These are phyloP conservation scores for Agriotes lineatus DNA, from an alignment of 2,888 invertebrate species.

Conservation along the genomic window DNA sequence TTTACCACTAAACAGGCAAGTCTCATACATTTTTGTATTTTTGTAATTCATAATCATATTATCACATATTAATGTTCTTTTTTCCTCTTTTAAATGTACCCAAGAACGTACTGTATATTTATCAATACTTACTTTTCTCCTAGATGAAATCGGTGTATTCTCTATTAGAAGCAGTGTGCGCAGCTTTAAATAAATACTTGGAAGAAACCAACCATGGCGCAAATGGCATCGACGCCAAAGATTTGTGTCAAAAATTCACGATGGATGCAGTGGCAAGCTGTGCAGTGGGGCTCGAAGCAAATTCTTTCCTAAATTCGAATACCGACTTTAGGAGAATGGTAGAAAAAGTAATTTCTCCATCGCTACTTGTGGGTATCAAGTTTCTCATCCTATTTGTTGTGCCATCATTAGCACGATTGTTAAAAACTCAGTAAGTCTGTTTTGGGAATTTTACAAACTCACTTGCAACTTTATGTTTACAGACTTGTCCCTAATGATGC, in stretches of 20 bases:
- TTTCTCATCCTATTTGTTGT: slow-evolving; percentile 50
- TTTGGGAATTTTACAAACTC: not conserved
- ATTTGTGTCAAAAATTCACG: slow-evolving; percentile 53
- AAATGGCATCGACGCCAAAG: slow-evolving; percentile 40
- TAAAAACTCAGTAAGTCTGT: slow-evolving; percentile 30
- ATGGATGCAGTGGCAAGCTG: slow-evolving; percentile 66
- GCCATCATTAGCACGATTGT: slow-evolving; percentile 51
- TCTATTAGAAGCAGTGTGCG: slow-evolving; percentile 65
- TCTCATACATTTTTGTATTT: not conserved
- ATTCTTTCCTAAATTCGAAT: slow-evolving; percentile 59
- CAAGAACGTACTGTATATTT: no score
- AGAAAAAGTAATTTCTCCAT: slow-evolving; percentile 56
- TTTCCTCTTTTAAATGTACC: not conserved
- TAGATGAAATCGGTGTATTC: slow-evolving; percentile 67
- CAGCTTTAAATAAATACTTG: slow-evolving; percentile 64
- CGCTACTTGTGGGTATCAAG: slow-evolving; percentile 46
- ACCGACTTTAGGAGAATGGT: slow-evolving; percentile 54
- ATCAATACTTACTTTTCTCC: not conserved
- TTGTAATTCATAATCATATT: slow-evolving; percentile 14
- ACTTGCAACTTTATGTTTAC: not conserved
- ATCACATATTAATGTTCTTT: not conserved
- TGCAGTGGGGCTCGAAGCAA: slow-evolving; percentile 66
- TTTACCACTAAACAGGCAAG: slow-evolving; percentile 67
- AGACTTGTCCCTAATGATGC: slow-evolving; percentile 47
- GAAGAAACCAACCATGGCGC: slow-evolving; percentile 49